Conservation (phyloP, 2,888 invertebrate species). For the Meghimatium bilineatum region DNA sequence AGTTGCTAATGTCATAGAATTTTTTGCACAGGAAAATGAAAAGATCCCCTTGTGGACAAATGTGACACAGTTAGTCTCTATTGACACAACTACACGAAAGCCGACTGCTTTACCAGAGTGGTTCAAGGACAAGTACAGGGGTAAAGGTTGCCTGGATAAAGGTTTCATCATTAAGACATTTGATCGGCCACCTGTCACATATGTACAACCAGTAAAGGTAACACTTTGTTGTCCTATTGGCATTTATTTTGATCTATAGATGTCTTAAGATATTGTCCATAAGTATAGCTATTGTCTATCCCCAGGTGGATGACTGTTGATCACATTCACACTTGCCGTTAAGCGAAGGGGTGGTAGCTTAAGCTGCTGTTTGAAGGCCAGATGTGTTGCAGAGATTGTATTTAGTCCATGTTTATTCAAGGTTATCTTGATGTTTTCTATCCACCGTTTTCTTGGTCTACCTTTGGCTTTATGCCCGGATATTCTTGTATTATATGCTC, state of each 20-base stretch:
- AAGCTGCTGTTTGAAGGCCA: too few relatives aligned
- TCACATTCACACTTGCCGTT: too few relatives aligned
- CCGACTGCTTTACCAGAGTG: slow-evolving; percentile 68
- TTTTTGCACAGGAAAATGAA: neutral
- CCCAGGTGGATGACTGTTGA: too few relatives aligned
- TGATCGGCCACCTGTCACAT: slow-evolving; percentile 55
- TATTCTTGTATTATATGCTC: too few relatives aligned
- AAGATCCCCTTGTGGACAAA: slow-evolving; percentile 26
- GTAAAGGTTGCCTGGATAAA: slow-evolving; percentile 28
- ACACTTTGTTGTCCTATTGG: neutral
- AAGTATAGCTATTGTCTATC: neutral
- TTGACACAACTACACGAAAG: slow-evolving; percentile 64
- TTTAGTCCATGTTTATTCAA: too few relatives aligned
- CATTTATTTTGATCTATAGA: too few relatives aligned
- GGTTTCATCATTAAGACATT: slow-evolving; percentile 46
- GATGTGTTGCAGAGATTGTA: too few relatives aligned
- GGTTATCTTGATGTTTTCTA: too few relatives aligned
- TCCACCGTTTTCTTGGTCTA: too few relatives aligned
- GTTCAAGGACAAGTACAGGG: slow-evolving; percentile 54
- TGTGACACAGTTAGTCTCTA: slow-evolving; percentile 61
- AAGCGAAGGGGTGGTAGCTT: too few relatives aligned
- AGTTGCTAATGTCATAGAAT: slow-evolving; percentile 15
- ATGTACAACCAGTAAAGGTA: slow-evolving; percentile 7
- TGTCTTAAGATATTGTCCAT: neutral
- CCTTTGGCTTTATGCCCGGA: too few relatives aligned